These are phyloP conservation scores for Cricetomys ansorgei DNA, from an alignment of 2,113 vertebrate species.

Conservation along the genomic window DNA sequence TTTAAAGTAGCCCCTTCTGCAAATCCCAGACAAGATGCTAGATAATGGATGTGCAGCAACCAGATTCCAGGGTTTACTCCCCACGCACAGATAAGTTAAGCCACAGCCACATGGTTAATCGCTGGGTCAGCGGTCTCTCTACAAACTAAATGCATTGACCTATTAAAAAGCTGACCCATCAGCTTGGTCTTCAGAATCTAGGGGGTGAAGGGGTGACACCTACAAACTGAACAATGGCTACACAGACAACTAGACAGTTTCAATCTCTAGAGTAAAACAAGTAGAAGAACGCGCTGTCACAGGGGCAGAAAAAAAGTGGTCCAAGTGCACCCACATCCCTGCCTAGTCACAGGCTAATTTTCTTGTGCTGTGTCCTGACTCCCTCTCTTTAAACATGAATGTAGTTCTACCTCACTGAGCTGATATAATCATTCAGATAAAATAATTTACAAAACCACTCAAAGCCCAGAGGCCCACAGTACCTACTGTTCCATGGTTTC, in stretches of 20 bases:
- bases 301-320: not conserved
- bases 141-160: not conserved
- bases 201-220: rapidly evolving
- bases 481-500: not conserved
- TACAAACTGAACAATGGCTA: not conserved
- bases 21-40: not conserved
- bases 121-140: not conserved
- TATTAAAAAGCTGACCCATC: not conserved
- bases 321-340: not conserved
- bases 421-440: not conserved
- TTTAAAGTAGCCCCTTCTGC: not conserved
- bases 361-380: not conserved
- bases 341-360: not conserved
- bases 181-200: not conserved
- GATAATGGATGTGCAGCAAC: not conserved
- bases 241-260: not conserved
- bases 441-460: not conserved
- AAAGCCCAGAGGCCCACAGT: too few species aligned
- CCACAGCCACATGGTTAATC: not conserved
- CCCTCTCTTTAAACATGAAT: not conserved
- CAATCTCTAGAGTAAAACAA: not conserved
- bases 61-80: not conserved
- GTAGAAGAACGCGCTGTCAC: not conserved
- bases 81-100: not conserved
- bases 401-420: not conserved